A percentile compares a stretch with the other conserved stretches of the same genome.
These are phyloP conservation scores for Aphidius ervi DNA, from an alignment of 1,140 invertebrate species.

Conservation along the genomic window DNA sequence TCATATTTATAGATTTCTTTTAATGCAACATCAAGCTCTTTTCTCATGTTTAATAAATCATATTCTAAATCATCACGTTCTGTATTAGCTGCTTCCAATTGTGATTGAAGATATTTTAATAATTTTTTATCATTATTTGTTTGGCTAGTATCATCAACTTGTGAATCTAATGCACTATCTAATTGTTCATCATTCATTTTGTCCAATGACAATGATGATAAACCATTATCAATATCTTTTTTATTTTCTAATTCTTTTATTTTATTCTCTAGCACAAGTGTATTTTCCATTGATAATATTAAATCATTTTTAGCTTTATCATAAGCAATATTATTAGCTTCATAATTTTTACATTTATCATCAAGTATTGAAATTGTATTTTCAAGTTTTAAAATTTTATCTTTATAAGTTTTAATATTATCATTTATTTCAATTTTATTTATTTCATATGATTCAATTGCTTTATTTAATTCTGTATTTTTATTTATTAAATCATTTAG, in stretches of 20 bases:
- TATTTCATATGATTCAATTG: conserved; percentile 32
- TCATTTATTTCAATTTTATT: conserved; percentile 32
- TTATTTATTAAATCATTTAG: conserved; percentile 35
- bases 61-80: conserved; percentile 42
- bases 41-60: conserved; percentile 39
- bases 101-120: conserved; percentile 32
- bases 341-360: too few relatives aligned
- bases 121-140: conserved; percentile 28
- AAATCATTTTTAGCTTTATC: too few relatives aligned
- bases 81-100: conserved; percentile 26
- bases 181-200: conserved; percentile 29
- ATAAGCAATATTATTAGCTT: too few relatives aligned
- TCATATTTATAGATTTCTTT: conserved; percentile 25
- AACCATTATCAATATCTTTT: conserved; percentile 35
- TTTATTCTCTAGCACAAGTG: too few relatives aligned
- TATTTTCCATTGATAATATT: too few relatives aligned
- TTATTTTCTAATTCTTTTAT: conserved; percentile 15
- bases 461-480: conserved; percentile 34
- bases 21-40: conserved; percentile 36
- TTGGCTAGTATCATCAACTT: conserved; percentile 26
- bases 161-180: conserved; percentile 21
- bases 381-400: conserved; percentile 19
- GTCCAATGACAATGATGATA: conserved; percentile 35
- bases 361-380: too few relatives aligned
- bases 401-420: conserved; percentile 31